A percentile compares a stretch with the other conserved stretches of the same genome.
phyloP scores from a whole-genome alignment of 2,113 vertebrate genomes.

The Galeopterus variegatus region DNA sequence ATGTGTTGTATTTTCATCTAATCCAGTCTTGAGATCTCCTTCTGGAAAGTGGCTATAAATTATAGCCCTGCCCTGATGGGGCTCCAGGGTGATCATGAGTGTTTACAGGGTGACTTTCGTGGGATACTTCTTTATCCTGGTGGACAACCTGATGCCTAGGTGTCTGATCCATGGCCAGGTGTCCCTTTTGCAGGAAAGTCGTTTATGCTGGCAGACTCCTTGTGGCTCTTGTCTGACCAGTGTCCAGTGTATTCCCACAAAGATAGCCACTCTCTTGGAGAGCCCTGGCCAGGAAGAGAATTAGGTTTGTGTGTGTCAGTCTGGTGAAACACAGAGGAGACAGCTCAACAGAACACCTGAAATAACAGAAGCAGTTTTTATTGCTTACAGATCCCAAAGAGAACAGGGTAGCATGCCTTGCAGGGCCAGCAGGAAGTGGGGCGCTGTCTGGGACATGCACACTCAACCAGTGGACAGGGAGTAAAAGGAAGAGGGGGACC shows the following conservation, averaged over 20 bases:
- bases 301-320: neutral
- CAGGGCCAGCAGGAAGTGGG: neutral
- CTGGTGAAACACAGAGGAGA: neutral
- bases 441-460: neutral
- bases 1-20: no score
- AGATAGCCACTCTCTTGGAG: neutral
- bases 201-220: neutral
- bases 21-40: no score
- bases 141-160: neutral
- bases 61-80: no score
- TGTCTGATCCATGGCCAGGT: neutral
- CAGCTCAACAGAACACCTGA: no score
- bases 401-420: neutral
- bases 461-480: neutral
- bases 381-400: neutral
- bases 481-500: neutral
- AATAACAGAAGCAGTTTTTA: neutral
- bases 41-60: no score
- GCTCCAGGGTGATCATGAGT: no score
- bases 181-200: neutral
- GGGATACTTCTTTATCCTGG: neutral
- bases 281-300: neutral
- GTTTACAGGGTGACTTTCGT: no score
- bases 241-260: neutral
- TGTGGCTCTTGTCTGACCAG: no score